Base-by-base conservation (phyloP, 2,888 invertebrate species). In the Acleris holmiana region DNA sequence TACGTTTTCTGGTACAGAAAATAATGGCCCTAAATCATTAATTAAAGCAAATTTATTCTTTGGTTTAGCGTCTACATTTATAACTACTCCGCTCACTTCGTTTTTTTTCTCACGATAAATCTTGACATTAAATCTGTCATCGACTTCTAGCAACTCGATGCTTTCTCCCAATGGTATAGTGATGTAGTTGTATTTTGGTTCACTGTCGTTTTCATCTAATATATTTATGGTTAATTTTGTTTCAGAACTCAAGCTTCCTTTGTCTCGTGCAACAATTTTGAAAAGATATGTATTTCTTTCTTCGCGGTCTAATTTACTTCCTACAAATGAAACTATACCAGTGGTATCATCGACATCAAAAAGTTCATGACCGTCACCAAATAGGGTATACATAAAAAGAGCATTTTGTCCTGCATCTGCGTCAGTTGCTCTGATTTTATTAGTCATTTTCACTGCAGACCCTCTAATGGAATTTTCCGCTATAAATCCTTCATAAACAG, bases 131-230 rank as follows among this genome's bases (percentile, higher is more conserved):
- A 91, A 93, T 73, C 90, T 88, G 49, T 94, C 94, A 64, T 94
- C 94, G 18, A 94, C 91, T 76, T 96, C 95, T 2, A 95, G 78
- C 35, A 96, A 93, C 66, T 95, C 94, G 21, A 96, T 89, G 8
- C 94, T 94, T 71, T 95, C 94, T 61, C 95, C 95, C 57, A 95
- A 93, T 4, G 95, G 94, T 44, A 97, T 94, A 0, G 94, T 92
- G 72, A 97, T 94, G 76, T 96, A 94, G 61, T 94, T 94, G 73
- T 96, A 96, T 57, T 91, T 90, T 0, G 97, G 97, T 15, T 94
- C 79, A 80, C 97, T 97, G 78, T 98, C 98, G 77, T 98, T 98
- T 76, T 95, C 95, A 79, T 98, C 98, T 4, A 95, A 93, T 23
- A 98, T 87, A 0, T 89, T 92, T 50, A 98, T 94, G 0, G 93